Percentiles rank a stretch among this genome's conserved stretches.
Evolutionary conservation across 2,797 vertebrate species (phyloP).

Genomic region (Hydrophis major): DNA sequence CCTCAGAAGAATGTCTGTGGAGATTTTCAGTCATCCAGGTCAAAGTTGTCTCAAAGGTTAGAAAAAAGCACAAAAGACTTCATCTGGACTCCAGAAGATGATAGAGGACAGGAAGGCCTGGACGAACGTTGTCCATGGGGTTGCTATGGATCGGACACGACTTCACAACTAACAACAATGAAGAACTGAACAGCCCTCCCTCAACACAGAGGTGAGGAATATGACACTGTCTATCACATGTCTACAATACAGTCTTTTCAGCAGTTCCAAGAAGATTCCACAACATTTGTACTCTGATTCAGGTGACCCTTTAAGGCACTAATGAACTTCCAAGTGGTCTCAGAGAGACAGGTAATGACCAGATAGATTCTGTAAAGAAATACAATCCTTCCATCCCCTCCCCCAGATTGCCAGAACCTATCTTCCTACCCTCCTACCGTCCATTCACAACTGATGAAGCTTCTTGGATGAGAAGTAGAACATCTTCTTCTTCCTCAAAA

Average conservation of each 20-base stretch:
- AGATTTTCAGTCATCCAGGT: not conserved
- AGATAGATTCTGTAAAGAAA: not conserved
- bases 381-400: no score
- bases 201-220: not conserved
- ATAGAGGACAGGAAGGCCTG: no score
- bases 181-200: not conserved
- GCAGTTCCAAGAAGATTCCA: no score
- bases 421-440: not conserved
- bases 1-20: not conserved
- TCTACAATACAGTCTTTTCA: no score
- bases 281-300: no score
- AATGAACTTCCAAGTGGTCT: not conserved
- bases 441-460: not conserved
- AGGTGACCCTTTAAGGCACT: no score
- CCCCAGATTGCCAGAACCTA: not conserved
- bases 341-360: not conserved
- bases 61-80: not conserved
- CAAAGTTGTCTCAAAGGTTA: not conserved
- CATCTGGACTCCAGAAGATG: not conserved
- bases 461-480: not conserved
- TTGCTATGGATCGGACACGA: no score
- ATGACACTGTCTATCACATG: not conserved
- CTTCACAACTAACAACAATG: no score
- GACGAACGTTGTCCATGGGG: no score
- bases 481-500: not conserved